Percentiles rank a stretch among this genome's conserved stretches.
Conservation (phyloP, 2,113 vertebrate species). For the Thomomys bottae region DNA sequence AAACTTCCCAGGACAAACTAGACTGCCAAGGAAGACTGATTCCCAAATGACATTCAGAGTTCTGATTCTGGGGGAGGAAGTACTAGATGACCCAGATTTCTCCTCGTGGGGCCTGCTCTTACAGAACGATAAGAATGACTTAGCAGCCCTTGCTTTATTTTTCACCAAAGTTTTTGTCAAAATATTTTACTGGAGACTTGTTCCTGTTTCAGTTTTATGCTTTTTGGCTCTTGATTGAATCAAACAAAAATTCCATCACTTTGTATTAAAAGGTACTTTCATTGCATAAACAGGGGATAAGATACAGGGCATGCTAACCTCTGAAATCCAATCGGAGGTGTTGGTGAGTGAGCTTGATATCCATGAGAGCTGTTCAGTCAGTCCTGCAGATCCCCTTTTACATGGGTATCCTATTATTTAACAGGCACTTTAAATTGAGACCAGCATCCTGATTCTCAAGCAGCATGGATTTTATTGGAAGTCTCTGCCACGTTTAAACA, state of each 20-base stretch:
- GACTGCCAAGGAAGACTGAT: conserved; percentile 17
- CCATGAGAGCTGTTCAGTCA: conserved; percentile 79
- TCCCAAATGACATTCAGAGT: conserved; percentile 37
- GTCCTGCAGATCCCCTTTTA: conserved; percentile 83
- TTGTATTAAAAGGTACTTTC: conserved; percentile 57
- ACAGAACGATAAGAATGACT: not conserved
- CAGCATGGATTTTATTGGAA: conserved; percentile 88
- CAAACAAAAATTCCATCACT: conserved; percentile 73
- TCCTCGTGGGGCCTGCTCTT: not conserved
- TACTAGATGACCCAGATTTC: not conserved
- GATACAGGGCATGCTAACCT: conserved; percentile 49
- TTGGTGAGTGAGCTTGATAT: conserved; percentile 75
- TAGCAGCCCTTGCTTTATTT: conserved; percentile 60
- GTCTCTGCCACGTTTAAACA: conserved; percentile 89
- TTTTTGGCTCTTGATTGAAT: conserved; percentile 50
- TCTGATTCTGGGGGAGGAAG: not conserved
- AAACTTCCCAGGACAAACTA: conserved; percentile 55
- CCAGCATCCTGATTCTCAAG: conserved; percentile 89
- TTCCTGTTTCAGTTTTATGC: conserved; percentile 60
- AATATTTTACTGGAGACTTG: conserved; percentile 58
- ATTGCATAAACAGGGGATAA: conserved; percentile 56
- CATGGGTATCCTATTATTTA: conserved; percentile 88
- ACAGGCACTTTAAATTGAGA: conserved; percentile 89
- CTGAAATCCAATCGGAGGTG: conserved; percentile 74
- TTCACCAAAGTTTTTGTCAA: conserved; percentile 31